phyloP scores from a whole-genome alignment of 2,888 invertebrate genomes.

The Meloe dianella region DNA sequence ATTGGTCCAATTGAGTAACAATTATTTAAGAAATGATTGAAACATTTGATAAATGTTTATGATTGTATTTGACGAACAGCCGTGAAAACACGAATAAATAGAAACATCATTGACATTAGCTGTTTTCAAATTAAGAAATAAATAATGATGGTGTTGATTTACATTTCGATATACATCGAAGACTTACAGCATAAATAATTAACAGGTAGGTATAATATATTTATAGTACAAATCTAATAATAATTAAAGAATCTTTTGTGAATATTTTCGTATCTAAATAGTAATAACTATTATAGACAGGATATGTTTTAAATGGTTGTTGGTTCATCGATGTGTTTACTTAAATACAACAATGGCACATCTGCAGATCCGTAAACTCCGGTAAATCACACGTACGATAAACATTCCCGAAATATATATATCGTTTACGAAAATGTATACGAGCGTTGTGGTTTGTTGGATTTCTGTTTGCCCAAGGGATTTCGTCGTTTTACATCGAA shows the following conservation, averaged over 20 bases:
- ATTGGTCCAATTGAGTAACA: conserved; percentile 25
- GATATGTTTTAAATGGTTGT: conserved; percentile 18
- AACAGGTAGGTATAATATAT: conserved; percentile 3
- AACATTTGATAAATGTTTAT: conserved; percentile 42
- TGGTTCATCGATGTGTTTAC: conserved; percentile 38
- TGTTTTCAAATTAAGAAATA: conserved; percentile 44
- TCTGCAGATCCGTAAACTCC: conserved; percentile 53
- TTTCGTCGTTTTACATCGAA: conserved; percentile 39
- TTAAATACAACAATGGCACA: conserved; percentile 49
- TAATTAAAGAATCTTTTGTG: neutral
- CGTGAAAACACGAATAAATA: conserved; percentile 50
- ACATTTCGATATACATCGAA: conserved; percentile 38
- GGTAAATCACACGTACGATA: conserved; percentile 54
- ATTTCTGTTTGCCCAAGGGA: conserved; percentile 44
- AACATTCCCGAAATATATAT: conserved; percentile 46
- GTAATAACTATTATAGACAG: neutral
- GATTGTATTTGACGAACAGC: conserved; percentile 48
- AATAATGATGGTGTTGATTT: conserved; percentile 48
- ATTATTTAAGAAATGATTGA: conserved; percentile 33
- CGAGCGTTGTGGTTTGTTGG: conserved; percentile 42
- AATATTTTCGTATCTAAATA: neutral
- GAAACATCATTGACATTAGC: conserved; percentile 39
- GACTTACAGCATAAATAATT: conserved; percentile 31
- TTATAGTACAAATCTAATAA: neutral
- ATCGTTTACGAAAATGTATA: conserved; percentile 40